Base-by-base conservation (phyloP, 2,113 vertebrate genomes). In the Nymphicus hollandicus region DNA sequence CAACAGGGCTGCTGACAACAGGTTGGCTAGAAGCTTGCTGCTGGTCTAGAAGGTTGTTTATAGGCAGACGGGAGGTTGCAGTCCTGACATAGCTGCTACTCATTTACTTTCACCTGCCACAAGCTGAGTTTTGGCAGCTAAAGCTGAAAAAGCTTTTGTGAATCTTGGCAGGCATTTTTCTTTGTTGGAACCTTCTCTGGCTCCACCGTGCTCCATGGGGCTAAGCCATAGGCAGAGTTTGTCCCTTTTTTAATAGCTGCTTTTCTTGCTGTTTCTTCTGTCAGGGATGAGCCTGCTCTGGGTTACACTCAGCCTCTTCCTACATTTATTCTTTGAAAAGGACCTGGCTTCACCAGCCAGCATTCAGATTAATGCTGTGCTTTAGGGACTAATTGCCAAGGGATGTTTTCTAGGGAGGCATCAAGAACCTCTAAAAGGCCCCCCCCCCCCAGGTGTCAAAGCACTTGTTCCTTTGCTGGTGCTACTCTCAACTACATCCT, bases 401-500 rank as follows among this genome's bases (percentile, higher is more conserved):
- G 13, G 25, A 14, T 35, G 31, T 47, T 79, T 86, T 43, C 55
- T 11, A 58, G 60, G 37, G n/a, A 58, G 35, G 55, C 13, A 50
- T 8, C 33, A 29, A 23, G 1, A 1, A 29, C 13, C 43, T 65
- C n/a, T 46, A 8, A 44, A 73, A 41, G 49, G 43, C 16, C 8
- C 33, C 8, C 43, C 20, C 17, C 33, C 9, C 43, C 20, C 17
- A 28, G 47, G 11, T 3, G 17, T 53, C 3, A 20, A 31, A 55
- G 25, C 27, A 24, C n/a, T 63, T 73, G 27, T 20, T 58, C 27
- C 52, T 52, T 33, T 71, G 28, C 69, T 23, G 37, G 25, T 33
- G 50, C 0, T 50, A 35, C 55, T 13, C 0, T 0, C 7, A 27
- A 24, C n/a, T 44, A 19, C 49, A 28, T 39, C 44, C 35, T 58